Conservation (phyloP, 2,797 vertebrate species). For the Taeniopygia guttata region DNA sequence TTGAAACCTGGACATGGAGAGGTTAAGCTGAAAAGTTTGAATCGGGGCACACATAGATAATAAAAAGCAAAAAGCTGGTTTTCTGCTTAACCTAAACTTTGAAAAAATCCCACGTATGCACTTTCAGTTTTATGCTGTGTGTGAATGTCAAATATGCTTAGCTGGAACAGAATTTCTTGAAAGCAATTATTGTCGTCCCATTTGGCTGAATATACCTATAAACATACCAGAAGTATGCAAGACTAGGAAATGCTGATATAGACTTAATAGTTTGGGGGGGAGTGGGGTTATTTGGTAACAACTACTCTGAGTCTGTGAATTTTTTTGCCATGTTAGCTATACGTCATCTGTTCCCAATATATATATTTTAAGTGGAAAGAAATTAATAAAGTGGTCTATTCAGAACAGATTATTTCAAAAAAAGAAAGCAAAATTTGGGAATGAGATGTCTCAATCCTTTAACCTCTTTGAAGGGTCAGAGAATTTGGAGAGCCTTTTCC, state of each 20-base stretch:
- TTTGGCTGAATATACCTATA: conserved; percentile 12
- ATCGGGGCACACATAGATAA: neutral
- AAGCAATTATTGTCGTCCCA: neutral
- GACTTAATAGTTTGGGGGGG: neutral
- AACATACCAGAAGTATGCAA: neutral
- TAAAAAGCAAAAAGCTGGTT: neutral
- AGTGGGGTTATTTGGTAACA: neutral
- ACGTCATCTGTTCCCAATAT: neutral
- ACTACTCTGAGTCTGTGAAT: neutral
- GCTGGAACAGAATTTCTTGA: conserved; percentile 31
- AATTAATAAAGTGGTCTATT: neutral
- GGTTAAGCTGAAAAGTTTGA: neutral
- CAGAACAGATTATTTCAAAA: neutral
- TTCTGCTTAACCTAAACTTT: conserved; percentile 40
- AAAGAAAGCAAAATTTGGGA: neutral
- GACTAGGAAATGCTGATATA: neutral
- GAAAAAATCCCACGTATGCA: neutral
- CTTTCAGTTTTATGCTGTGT: conserved; percentile 48
- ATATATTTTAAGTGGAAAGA: neutral
- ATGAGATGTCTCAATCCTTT: neutral
- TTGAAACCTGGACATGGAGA: neutral
- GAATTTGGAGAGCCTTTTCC: neutral
- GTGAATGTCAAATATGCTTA: conserved; percentile 31
- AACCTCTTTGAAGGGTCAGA: neutral
- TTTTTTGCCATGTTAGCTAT: neutral